Evolutionary conservation across 2,113 vertebrate species (phyloP).

Genomic region (Pterocles gutturalis): DNA sequence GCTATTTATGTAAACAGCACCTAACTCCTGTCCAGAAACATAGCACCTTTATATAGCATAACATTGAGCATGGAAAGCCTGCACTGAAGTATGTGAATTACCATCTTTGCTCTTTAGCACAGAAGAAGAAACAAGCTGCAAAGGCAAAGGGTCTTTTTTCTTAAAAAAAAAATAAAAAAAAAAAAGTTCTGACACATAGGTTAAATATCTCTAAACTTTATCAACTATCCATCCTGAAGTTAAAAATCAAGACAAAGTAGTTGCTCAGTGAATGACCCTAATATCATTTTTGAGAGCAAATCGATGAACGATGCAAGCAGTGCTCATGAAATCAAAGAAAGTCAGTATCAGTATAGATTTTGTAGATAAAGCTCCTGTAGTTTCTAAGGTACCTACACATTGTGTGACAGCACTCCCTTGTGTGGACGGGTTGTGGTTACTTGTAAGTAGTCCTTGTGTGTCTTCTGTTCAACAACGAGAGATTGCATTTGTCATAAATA

Average conservation of each 20-base stretch:
- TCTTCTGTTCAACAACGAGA: background rate
- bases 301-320: background rate
- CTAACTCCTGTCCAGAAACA: background rate
- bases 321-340: background rate
- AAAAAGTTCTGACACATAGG: no score
- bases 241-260: background rate
- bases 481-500: constrained; percentile 6
- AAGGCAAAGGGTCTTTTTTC: background rate
- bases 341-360: background rate
- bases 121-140: background rate
- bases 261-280: background rate
- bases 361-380: background rate
- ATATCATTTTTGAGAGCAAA: background rate
- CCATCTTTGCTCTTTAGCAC: background rate
- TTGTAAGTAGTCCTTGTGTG: background rate
- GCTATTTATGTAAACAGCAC: background rate
- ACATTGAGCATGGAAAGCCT: background rate
- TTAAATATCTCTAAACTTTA: background rate
- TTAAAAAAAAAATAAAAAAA: background rate
- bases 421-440: background rate
- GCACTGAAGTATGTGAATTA: background rate
- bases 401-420: background rate
- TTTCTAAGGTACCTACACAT: background rate
- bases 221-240: background rate
- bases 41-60: background rate